phyloP scores from a whole-genome alignment of 2,797 vertebrate species.

The Anguilla megastoma region DNA sequence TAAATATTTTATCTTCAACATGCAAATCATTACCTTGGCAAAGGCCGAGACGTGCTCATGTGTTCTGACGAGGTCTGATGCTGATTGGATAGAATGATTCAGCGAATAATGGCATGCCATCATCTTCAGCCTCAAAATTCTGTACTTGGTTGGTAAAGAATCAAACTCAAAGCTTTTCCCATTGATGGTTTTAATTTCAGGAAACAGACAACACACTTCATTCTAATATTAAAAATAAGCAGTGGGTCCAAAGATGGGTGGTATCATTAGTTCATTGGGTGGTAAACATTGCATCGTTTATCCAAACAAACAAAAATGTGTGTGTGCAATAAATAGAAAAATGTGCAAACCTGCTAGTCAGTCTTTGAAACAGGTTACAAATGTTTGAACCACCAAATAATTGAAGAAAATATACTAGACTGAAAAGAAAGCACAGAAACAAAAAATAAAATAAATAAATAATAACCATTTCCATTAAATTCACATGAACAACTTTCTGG shows the following conservation, averaged over 20 bases:
- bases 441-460: not conserved
- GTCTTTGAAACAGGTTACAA: not conserved
- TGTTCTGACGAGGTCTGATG: not conserved
- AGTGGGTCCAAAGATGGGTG: no score
- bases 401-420: not conserved
- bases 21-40: not conserved
- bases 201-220: not conserved
- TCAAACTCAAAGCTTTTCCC: not conserved
- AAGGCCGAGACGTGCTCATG: not conserved
- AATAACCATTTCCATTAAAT: not conserved
- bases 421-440: not conserved
- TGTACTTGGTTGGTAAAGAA: not conserved
- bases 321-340: no score
- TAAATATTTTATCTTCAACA: no score
- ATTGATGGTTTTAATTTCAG: not conserved
- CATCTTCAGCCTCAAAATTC: not conserved
- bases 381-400: not conserved
- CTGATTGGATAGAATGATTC: slow-evolving; percentile 10
- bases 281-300: no score
- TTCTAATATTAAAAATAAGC: not conserved
- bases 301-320: no score
- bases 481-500: not conserved
- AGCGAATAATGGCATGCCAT: not conserved
- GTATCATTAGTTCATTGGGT: no score
- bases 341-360: not conserved